Evolutionary conservation across 92 coral and sea anemone genomes (phyloP), one percentile per base, ranked within the genome.

Genomic region (Umimayanthus kanabou): DNA sequence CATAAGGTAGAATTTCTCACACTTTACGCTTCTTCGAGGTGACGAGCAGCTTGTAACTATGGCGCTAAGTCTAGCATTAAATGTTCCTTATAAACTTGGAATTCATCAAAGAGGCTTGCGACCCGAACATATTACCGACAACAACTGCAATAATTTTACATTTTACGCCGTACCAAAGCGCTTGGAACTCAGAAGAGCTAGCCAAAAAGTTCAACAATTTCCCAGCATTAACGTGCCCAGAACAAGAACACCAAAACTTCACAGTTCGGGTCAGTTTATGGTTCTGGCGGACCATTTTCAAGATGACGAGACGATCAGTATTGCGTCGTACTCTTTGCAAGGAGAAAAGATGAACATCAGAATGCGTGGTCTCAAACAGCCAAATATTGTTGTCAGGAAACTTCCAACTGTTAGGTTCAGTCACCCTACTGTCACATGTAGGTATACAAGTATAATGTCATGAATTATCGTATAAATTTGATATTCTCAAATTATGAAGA

Each of bases 281-380:
- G 40, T 55, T 8, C 85, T 80, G 47, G 73, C 45, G 25, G 85
- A 80, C 37, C 85, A 80, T 80, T 61, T 80, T 61, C 85, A 57
- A 33, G 85, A 58, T 80, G 85, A 57, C 50, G 85, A 58, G 67
- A 57, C 49, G n/a, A 58, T 58, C 66, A 80, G 73, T 29, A 58
- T 80, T 39, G 20, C 50, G 15, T 80, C 85, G 39, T 80, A 33
- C 23, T 57, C 49, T 0, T n/a, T 80, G 26, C 85, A 80, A 58
- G 85, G 85, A 18, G 85, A 80, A 22, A 80, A 61, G 85, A 61
- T 80, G 85, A 80, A 80, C 53, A 80, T 80, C 14, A 58, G 45
- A 33, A 7, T 37, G 33, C 69, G 49, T 16, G 42, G 28, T 57
- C 4, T 61, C 29, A 80, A 65, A 11, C 85, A 80, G 30, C 15